Percentiles rank a stretch among this genome's conserved stretches.
phyloP scores from a whole-genome alignment of 2,113 vertebrate genomes.

The Lycaon pictus region DNA sequence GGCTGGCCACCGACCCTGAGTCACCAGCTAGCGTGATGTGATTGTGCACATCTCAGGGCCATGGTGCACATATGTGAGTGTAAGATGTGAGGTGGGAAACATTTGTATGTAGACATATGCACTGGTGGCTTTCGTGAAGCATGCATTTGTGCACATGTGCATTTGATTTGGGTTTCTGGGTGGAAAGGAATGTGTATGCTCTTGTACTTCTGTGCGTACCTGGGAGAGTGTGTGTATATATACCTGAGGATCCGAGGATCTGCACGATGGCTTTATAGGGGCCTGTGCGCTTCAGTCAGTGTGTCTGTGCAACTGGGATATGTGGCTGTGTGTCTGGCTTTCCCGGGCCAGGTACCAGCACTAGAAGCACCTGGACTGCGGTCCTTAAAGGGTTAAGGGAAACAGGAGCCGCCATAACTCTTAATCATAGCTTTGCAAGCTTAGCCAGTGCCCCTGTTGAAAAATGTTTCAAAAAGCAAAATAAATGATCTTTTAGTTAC shows the following conservation, averaged over 20 bases:
- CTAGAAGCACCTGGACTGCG: slow-evolving; percentile 78
- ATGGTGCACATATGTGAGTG: background rate
- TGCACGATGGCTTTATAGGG: background rate
- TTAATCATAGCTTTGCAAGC: slow-evolving; percentile 90
- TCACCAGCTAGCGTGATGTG: background rate
- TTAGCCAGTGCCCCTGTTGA: slow-evolving; percentile 90
- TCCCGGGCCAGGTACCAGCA: slow-evolving; percentile 71
- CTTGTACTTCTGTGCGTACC: background rate
- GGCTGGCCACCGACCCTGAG: background rate
- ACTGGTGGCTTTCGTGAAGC: background rate
- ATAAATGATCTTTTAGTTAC: slow-evolving; percentile 90
- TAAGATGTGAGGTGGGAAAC: background rate
- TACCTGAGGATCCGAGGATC: background rate
- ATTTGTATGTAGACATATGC: background rate
- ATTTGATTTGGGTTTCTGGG: slow-evolving; percentile 9
- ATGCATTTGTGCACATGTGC: background rate
- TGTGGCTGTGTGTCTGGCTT: slow-evolving; percentile 42
- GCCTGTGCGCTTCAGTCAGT: background rate
- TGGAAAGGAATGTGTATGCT: background rate
- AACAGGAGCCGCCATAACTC: slow-evolving; percentile 86
- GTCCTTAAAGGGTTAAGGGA: slow-evolving; percentile 86
- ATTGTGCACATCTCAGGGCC: background rate
- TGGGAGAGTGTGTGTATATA: background rate
- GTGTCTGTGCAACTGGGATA: background rate
- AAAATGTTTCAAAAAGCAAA: slow-evolving; percentile 92